Conservation (phyloP, 2,888 invertebrate species). For the Keiferia lycopersicella region DNA sequence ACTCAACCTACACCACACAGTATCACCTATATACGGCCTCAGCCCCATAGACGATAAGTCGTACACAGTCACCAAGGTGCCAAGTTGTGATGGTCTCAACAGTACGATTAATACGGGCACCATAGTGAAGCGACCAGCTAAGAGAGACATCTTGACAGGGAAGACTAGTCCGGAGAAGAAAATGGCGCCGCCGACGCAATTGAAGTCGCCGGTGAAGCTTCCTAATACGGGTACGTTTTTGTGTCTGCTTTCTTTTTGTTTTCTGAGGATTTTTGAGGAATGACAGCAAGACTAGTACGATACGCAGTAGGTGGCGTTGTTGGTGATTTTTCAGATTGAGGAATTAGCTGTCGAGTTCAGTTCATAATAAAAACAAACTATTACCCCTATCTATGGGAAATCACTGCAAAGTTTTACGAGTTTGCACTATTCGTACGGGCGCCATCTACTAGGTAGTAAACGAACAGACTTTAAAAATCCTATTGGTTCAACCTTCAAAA, state of each 20-base stretch:
- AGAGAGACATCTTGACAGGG: constrained; percentile 61
- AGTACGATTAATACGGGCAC: constrained; percentile 65
- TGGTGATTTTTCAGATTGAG: no score
- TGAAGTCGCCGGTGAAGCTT: constrained; percentile 34
- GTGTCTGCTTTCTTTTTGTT: background rate
- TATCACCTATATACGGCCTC: constrained; percentile 73
- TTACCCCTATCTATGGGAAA: no score
- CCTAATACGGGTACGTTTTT: constrained; percentile 36
- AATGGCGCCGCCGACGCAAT: constrained; percentile 40
- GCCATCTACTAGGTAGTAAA: no score
- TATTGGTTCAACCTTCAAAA: no score
- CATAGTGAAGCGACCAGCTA: constrained; percentile 56
- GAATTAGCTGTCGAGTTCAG: no score
- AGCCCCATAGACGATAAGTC: constrained; percentile 63
- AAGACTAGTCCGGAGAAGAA: constrained; percentile 59
- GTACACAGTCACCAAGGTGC: constrained; percentile 53
- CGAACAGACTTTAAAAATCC: no score
- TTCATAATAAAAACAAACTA: no score
- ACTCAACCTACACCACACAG: constrained; percentile 61
- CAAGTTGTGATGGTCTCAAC: constrained; percentile 51
- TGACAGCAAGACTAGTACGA: no score
- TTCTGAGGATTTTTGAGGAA: no score
- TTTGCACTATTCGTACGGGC: no score
- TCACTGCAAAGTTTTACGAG: no score
- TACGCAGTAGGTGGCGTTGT: no score